A percentile compares a stretch with the other conserved stretches of the same genome.
phyloP scores from a whole-genome alignment of 2,113 vertebrate species.

The Colistium nudipinnis region DNA sequence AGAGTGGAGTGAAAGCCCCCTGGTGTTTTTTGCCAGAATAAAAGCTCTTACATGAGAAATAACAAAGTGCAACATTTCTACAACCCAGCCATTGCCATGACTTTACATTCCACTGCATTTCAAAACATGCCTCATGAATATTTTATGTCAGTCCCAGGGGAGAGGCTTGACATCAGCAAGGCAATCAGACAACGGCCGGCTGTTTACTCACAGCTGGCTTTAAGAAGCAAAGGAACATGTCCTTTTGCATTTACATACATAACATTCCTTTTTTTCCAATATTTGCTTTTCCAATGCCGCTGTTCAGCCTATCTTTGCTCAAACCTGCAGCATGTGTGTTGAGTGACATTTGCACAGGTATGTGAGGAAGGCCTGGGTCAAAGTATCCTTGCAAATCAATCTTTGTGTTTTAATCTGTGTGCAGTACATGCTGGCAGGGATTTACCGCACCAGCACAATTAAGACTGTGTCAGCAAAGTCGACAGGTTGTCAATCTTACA shows the following conservation, averaged over 20 bases:
- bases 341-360: slow-evolving; percentile 31
- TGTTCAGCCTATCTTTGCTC: neutral
- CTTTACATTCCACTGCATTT: slow-evolving; percentile 33
- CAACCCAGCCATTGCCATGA: slow-evolving; percentile 18
- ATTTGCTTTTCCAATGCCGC: slow-evolving; percentile 11
- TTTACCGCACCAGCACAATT: slow-evolving; percentile 52
- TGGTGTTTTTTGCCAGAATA: slow-evolving; percentile 14
- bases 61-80: slow-evolving; percentile 17
- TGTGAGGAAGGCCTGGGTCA: slow-evolving; percentile 37
- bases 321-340: neutral
- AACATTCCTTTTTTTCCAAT: slow-evolving; percentile 26
- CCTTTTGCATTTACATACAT: neutral
- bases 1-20: slow-evolving; percentile 23
- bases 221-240: slow-evolving; percentile 12
- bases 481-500: slow-evolving; percentile 49
- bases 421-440: slow-evolving; percentile 36
- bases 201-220: slow-evolving; percentile 59
- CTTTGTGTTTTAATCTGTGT: slow-evolving; percentile 50
- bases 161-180: slow-evolving; percentile 50
- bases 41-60: neutral
- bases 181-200: slow-evolving; percentile 53
- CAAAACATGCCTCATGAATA: slow-evolving; percentile 58
- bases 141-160: slow-evolving; percentile 46
- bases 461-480: slow-evolving; percentile 43
- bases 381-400: slow-evolving; percentile 55